Evolutionary conservation across 2,888 invertebrate genomes (phyloP), one percentile per base, ranked within the genome.

Genomic region (Endotricha flammealis): DNA sequence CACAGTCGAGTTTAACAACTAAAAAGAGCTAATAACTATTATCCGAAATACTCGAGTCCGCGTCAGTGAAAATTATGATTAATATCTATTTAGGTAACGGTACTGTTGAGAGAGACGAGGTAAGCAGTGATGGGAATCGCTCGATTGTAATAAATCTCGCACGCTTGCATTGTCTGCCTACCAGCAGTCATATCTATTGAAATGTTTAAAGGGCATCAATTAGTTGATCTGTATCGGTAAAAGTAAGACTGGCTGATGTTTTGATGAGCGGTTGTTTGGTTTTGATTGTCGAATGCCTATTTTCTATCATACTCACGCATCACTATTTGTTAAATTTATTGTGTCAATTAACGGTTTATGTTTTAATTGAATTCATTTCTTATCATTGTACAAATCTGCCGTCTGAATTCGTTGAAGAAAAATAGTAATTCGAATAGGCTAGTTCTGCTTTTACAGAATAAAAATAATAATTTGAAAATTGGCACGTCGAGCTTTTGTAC

Each of bases 41-140:
- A 85, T 85, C 74, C 67, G 64, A 72, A 72, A 76, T 71, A 72
- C 66, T 75, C 67, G 78, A 78, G 70, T 66, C 63, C 61, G 66
- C 68, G 76, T 78, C 80, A 82, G 78, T 81, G 80, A 77, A 83
- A 85, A 86, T 85, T 85, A 83, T 86, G 85, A 86, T 86, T 86
- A 85, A 86, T 85, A 85, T 83, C 82, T 74, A 75, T 80, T 80
- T 79, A 73, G 73, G 58, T 86, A 85, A 85, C 85, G 83, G 85
- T 76, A 60, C 44, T 23, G 32, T 45, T 52, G 48, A 48, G 50
- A 56, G 60, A 50, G 53, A 44, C 44, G 50, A 44, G 20, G 44
- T 44, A 39, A 40, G 38, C 37, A 46, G 54, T 55, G 66, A 64
- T 72, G 71, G 60, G 65, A 74, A 66, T 57, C 51, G 44, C 45